Evolutionary conservation across 2,797 vertebrate species (phyloP).

Genomic region (Columba guinea): DNA sequence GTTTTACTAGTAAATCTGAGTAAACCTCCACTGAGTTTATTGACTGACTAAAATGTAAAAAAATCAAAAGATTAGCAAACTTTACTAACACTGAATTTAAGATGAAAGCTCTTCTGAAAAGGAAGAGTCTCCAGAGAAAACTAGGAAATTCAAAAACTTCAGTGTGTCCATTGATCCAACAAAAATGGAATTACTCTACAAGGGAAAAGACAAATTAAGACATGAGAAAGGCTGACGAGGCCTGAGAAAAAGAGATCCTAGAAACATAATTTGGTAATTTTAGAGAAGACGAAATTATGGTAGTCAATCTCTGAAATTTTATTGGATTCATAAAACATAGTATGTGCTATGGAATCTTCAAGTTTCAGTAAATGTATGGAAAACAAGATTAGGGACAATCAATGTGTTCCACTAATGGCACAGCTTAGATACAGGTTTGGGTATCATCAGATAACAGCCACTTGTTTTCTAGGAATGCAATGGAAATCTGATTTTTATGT

Average conservation of each 20-base stretch:
- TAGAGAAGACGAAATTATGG: background rate
- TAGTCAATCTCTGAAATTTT: background rate
- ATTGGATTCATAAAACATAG: background rate
- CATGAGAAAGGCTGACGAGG: background rate
- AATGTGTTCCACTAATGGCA: background rate
- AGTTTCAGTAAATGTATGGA: background rate
- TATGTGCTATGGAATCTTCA: background rate
- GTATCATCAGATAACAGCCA: background rate
- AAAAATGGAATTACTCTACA: conserved; percentile 37
- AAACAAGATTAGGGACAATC: background rate
- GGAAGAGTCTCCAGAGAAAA: background rate
- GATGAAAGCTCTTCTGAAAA: conserved; percentile 35
- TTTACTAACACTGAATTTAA: background rate
- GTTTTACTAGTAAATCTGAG: background rate
- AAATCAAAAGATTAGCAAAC: conserved; percentile 15
- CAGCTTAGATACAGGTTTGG: background rate
- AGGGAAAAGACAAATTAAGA: background rate
- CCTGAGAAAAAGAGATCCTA: background rate
- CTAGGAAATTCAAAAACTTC: conserved; percentile 24
- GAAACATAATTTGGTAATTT: background rate
- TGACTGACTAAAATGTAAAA: background rate
- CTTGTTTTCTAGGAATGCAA: background rate
- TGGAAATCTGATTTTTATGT: background rate
- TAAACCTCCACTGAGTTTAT: background rate
- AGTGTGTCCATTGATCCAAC: background rate